Evolutionary conservation across 1,140 invertebrate genomes (phyloP).

Genomic region (Drosophila rhopaloa): DNA sequence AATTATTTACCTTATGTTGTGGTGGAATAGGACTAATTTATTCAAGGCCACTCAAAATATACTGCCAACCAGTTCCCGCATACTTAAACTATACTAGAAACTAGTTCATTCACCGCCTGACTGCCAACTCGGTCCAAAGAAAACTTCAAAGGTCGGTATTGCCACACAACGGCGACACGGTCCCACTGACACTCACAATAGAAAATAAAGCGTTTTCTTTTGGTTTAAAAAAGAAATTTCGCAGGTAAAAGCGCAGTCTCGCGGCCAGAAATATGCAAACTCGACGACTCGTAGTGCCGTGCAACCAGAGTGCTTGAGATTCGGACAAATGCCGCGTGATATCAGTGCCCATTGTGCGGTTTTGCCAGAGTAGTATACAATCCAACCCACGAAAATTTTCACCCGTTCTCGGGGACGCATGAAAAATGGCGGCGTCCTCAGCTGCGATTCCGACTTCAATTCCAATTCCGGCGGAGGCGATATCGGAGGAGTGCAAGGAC

Average conservation of each 20-base stretch:
- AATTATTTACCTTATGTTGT: too few relatives aligned
- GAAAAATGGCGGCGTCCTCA: conserved; percentile 80
- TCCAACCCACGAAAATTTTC: conserved; percentile 67
- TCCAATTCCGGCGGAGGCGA: conserved; percentile 43
- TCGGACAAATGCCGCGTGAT: conserved; percentile 53
- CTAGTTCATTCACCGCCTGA: background rate
- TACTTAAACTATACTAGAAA: background rate
- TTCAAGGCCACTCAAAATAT: background rate
- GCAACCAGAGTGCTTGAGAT: conserved; percentile 18
- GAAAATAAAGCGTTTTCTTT: conserved; percentile 51
- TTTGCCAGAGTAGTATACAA: conserved; percentile 58
- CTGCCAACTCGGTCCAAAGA: background rate
- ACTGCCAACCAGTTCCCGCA: background rate
- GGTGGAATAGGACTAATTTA: background rate
- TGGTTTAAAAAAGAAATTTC: conserved; percentile 38
- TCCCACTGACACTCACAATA: conserved; percentile 27
- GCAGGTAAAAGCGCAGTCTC: conserved; percentile 24
- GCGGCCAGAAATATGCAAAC: conserved; percentile 48
- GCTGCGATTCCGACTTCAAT: conserved; percentile 38
- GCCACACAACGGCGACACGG: background rate
- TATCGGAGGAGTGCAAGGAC: conserved; percentile 73
- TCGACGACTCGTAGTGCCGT: conserved; percentile 30
- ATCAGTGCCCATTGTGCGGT: conserved; percentile 36
- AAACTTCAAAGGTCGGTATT: background rate
- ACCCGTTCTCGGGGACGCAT: conserved; percentile 63